Percentiles rank a stretch among this genome's conserved stretches.
Evolutionary conservation across 2,888 invertebrate species (phyloP).

Genomic region (Gasteruption jaculator): DNA sequence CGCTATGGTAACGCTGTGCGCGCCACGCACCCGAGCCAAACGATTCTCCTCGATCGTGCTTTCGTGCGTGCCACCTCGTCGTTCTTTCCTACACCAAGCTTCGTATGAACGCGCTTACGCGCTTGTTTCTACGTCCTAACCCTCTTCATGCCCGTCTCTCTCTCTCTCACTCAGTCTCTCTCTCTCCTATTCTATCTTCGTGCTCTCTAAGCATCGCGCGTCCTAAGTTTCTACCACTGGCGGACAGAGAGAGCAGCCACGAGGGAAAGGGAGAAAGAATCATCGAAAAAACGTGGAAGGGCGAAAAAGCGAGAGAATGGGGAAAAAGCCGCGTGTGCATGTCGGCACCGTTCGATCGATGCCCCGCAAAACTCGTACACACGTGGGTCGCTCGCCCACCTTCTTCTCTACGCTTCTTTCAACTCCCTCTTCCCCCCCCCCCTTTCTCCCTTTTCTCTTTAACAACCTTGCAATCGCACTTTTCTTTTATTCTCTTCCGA

Average conservation of each 20-base stretch:
- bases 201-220: constrained; percentile 5
- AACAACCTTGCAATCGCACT: background rate
- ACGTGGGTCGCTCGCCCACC: too few relatives aligned
- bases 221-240: constrained; percentile 5
- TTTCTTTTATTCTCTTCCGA: too few relatives aligned
- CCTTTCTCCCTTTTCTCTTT: background rate
- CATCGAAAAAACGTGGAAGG: constrained; percentile 14
- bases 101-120: too few relatives aligned
- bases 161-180: too few relatives aligned
- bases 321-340: constrained; percentile 26
- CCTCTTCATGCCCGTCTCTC: constrained; percentile 6
- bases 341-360: constrained; percentile 36
- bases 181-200: too few relatives aligned
- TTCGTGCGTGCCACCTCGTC: constrained; percentile 28
- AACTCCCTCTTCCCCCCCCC: constrained; percentile 11
- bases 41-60: constrained; percentile 42
- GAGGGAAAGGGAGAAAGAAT: constrained; percentile 18
- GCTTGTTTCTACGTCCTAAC: too few relatives aligned
- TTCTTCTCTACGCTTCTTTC: background rate
- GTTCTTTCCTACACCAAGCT: too few relatives aligned
- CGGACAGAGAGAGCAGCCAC: constrained; percentile 18
- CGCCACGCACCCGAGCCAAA: constrained; percentile 38
- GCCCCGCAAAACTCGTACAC: constrained; percentile 39
- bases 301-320: constrained; percentile 17
- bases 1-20: constrained; percentile 46